Evolutionary conservation across 2,888 invertebrate genomes (phyloP), one percentile per base, ranked within the genome.

Genomic region (Meiosimyza decipiens): DNA sequence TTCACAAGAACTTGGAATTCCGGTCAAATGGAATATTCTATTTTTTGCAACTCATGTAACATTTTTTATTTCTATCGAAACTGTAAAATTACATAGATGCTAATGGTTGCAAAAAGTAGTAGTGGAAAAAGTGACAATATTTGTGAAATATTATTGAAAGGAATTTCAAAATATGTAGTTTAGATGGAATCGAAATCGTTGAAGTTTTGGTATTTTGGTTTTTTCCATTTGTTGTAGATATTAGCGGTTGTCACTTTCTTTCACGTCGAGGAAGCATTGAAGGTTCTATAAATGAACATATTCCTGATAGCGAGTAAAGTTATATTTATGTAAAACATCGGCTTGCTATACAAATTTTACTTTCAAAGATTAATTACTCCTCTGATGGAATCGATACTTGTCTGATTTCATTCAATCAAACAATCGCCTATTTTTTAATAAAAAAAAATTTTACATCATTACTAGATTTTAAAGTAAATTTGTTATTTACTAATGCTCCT

Each of bases 11-110:
- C 18, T 12, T 22, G 28, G 18, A 50, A 47, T 50, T 22, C 22
- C 16, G 12, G 50, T 64, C 15, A 64, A 64, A 18, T 9, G 15
- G 12, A 49, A 47, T 51, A 62, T 49, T 63, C 63, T 68, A 68
- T 73, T 75, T 77, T 77, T 76, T 77, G 77, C 77, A 77, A 77
- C 76, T 75, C 77, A 74, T 74, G 75, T 75, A 75, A 76, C 74
- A 67, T 74, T 71, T 57, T 52, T 73, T 72, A 22, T 33, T 70
- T 49, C 18, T 51, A 28, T 16, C 64, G 18, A 52, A 28, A 11
- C 28, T 54, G 28, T 57, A 60, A 51, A 18, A 55, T 22, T 67
- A 47, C 22, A 63, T 49, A 51, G 67, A 59, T 62, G 54, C 63
- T n/a, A 60, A 64, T 69, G 69, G 67, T 72, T 74, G 54, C 62